Percentiles rank a stretch among this genome's conserved stretches.
Conservation (phyloP, 1,140 invertebrate genomes). For the Heliconius nattereri region DNA sequence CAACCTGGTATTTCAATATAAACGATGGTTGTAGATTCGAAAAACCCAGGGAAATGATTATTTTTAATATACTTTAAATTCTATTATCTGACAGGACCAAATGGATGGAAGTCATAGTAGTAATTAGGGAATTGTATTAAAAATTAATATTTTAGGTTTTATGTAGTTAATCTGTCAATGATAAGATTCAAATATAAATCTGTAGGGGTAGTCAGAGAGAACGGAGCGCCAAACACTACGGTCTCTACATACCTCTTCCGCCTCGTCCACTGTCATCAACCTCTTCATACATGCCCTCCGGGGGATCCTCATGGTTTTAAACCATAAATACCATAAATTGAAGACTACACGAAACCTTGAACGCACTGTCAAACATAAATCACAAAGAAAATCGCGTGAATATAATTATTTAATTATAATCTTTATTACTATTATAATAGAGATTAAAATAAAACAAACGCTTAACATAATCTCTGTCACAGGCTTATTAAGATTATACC, state of each 20-base stretch:
- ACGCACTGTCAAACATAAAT: slow-evolving; percentile 1
- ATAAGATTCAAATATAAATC: not conserved
- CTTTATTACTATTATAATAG: slow-evolving; percentile 5
- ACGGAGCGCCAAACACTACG: too few species aligned
- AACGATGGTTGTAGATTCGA: not conserved
- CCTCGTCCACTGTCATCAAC: too few species aligned
- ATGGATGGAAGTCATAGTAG: too few species aligned
- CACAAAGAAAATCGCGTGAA: not conserved
- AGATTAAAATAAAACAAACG: slow-evolving; percentile 1
- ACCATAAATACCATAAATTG: slow-evolving; percentile 5
- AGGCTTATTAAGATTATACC: slow-evolving; percentile 25
- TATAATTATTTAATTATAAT: not conserved
- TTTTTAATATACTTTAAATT: too few species aligned
- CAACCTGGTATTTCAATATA: not conserved
- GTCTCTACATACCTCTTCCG: too few species aligned
- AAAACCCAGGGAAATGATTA: not conserved
- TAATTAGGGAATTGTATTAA: too few species aligned
- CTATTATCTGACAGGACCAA: too few species aligned
- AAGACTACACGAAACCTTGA: slow-evolving; percentile 27
- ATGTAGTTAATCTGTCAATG: too few species aligned
- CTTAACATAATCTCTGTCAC: not conserved
- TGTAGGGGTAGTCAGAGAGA: too few species aligned
- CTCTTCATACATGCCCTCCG: too few species aligned
- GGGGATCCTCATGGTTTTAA: too few species aligned
- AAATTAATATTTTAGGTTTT: too few species aligned